These are phyloP conservation scores for Amia ocellicauda DNA, from an alignment of 2,113 vertebrate genomes.

Conservation along the genomic window DNA sequence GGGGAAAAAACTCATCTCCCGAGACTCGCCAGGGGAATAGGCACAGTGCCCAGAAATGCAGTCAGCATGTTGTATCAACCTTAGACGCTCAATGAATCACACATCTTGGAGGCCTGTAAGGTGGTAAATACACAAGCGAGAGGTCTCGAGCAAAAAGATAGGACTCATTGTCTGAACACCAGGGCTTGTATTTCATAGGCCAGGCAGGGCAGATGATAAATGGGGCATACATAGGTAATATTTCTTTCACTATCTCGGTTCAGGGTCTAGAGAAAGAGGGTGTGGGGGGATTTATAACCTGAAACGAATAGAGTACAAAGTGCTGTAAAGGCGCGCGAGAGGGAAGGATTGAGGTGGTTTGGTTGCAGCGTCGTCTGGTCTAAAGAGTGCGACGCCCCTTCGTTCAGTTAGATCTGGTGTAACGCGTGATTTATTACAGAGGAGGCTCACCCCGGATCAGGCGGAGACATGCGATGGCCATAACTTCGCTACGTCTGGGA, in stretches of 20 bases:
- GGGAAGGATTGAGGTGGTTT: too few species aligned
- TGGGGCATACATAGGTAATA: constrained; percentile 50
- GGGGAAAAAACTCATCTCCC: constrained; percentile 1
- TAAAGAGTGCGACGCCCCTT: too few species aligned
- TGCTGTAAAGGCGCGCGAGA: too few species aligned
- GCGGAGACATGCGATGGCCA: too few species aligned
- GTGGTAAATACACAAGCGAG: constrained; percentile 67
- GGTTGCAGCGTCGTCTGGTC: too few species aligned
- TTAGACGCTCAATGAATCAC: constrained; percentile 61
- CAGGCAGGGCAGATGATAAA: constrained; percentile 60
- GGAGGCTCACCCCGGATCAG: too few species aligned
- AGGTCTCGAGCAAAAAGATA: constrained; percentile 64
- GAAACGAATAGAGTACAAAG: not conserved
- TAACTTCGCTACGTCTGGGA: too few species aligned
- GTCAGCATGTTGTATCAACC: constrained; percentile 58
- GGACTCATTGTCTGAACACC: constrained; percentile 55
- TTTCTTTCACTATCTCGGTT: constrained; percentile 57
- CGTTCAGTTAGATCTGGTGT: too few species aligned
- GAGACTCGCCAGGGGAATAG: constrained; percentile 29
- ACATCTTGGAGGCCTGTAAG: constrained; percentile 48
- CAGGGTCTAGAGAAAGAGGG: constrained; percentile 30
- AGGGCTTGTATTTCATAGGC: constrained; percentile 56
- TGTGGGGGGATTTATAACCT: not conserved
- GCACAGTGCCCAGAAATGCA: constrained; percentile 46
- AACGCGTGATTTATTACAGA: too few species aligned